Evolutionary conservation across 1,140 invertebrate species (phyloP).

Genomic region (Drosophila nigrodunni): DNA sequence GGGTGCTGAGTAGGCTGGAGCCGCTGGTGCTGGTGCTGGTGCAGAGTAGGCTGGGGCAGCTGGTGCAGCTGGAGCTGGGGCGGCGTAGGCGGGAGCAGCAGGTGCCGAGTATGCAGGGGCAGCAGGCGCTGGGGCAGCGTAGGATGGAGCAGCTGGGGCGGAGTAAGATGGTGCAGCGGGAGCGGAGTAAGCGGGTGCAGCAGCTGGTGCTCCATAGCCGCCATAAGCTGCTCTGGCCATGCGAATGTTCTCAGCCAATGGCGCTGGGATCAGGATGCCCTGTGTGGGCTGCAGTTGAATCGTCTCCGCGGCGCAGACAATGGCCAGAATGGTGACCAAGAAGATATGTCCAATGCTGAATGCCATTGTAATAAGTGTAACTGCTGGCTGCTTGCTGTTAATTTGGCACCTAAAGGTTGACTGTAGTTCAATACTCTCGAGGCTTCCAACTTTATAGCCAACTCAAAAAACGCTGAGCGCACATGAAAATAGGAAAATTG

Average conservation of each 20-base stretch:
- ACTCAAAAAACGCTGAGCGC: conserved; percentile 43
- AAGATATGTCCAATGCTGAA: conserved; percentile 60
- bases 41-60: conserved; percentile 35
- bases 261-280: conserved; percentile 72
- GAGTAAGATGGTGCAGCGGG: conserved; percentile 41
- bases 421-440: conserved; percentile 45
- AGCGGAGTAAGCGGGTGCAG: conserved; percentile 38
- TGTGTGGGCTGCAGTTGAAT: conserved; percentile 76
- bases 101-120: conserved; percentile 57
- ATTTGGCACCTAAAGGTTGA: conserved; percentile 49
- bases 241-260: conserved; percentile 70
- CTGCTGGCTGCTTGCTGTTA: conserved; percentile 51
- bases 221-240: conserved; percentile 68
- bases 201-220: conserved; percentile 55
- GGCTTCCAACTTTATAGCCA: conserved; percentile 62
- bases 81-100: conserved; percentile 21
- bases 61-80: conserved; percentile 24
- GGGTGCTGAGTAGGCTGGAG: conserved; percentile 55
- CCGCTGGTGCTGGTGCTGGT: conserved; percentile 45
- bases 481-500: conserved; percentile 38
- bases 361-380: conserved; percentile 47
- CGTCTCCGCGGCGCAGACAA: conserved; percentile 53
- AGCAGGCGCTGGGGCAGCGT: conserved; percentile 60
- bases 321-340: conserved; percentile 44
- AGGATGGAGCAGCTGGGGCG: conserved; percentile 45